These are phyloP conservation scores for Triplophysa bombifrons DNA, from an alignment of 2,797 vertebrate genomes.

Conservation along the genomic window DNA sequence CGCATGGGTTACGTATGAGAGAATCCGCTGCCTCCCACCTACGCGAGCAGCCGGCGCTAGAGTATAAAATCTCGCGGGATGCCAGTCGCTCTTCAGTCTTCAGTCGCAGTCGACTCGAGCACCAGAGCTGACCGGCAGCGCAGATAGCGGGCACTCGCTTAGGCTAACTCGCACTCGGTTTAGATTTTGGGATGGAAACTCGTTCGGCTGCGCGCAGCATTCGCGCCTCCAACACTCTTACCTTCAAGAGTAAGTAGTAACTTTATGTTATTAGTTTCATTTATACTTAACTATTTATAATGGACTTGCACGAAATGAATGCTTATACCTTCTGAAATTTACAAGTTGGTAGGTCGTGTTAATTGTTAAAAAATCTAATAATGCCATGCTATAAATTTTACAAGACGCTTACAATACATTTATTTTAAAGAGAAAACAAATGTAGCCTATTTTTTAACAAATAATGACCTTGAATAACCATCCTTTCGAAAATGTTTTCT, in stretches of 20 bases:
- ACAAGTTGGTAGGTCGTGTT: too few relatives aligned
- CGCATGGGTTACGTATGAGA: constrained; percentile 60
- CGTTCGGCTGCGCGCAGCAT: constrained; percentile 63
- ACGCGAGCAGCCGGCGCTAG: constrained; percentile 63
- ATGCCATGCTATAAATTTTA: too few relatives aligned
- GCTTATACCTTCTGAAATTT: background rate
- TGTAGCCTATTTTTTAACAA: too few relatives aligned
- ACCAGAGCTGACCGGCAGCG: constrained; percentile 77
- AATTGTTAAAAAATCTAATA: too few relatives aligned
- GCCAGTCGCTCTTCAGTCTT: constrained; percentile 71
- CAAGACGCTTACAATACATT: too few relatives aligned
- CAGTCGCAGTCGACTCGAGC: constrained; percentile 69
- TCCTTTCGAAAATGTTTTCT: too few relatives aligned
- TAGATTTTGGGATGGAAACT: constrained; percentile 79
- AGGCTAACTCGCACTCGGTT: constrained; percentile 85
- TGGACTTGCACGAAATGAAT: background rate
- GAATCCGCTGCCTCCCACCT: constrained; percentile 70
- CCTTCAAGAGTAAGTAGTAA: constrained; percentile 75
- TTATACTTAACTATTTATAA: background rate
- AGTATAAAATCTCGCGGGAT: constrained; percentile 68
- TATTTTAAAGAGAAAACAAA: too few relatives aligned
- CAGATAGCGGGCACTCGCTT: constrained; percentile 81
- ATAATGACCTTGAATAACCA: background rate
- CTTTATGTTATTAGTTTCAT: too few relatives aligned
- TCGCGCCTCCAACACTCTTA: constrained; percentile 60